Evolutionary conservation across 2,888 invertebrate genomes (phyloP).

Genomic region (Microctonus brassicae): DNA sequence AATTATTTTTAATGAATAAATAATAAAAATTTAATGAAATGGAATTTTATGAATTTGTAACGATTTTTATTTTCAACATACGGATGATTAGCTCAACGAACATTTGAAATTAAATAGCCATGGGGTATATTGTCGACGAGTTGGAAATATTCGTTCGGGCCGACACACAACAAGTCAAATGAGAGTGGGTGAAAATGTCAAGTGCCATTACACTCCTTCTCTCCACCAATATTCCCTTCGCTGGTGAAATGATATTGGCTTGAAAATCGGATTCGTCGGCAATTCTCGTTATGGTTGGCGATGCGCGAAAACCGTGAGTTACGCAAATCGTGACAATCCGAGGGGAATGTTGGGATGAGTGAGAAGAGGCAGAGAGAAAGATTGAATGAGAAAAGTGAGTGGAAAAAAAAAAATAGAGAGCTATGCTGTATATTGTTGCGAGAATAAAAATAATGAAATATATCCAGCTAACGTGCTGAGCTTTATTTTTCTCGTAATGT

Average conservation of each 20-base stretch:
- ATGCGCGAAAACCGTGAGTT: constrained; percentile 39
- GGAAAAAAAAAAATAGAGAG: not conserved
- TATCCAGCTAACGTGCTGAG: not conserved
- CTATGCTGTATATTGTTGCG: not conserved
- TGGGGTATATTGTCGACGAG: constrained; percentile 2
- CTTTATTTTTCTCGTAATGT: constrained; percentile 20
- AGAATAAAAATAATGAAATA: constrained; percentile 29
- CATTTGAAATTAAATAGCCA: constrained; percentile 13
- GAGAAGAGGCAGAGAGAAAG: constrained; percentile 9
- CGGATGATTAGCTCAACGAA: constrained; percentile 7
- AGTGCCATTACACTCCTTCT: not conserved
- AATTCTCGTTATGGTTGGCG: constrained; percentile 44
- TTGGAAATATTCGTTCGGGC: constrained; percentile 20
- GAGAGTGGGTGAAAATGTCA: constrained; percentile 18
- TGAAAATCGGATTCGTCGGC: constrained; percentile 41
- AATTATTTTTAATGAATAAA: too few relatives aligned
- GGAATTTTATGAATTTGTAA: not conserved
- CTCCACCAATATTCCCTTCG: not conserved
- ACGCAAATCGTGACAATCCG: constrained; percentile 23
- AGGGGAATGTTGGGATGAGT: not conserved
- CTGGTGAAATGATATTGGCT: constrained; percentile 39
- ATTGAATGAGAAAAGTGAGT: not conserved
- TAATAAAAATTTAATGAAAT: too few relatives aligned
- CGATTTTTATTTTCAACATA: not conserved
- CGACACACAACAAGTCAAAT: constrained; percentile 21